Conservation (phyloP, 30 jellyfish, hydroid and myxozoan genomes). For the Clytia hemisphaerica region DNA sequence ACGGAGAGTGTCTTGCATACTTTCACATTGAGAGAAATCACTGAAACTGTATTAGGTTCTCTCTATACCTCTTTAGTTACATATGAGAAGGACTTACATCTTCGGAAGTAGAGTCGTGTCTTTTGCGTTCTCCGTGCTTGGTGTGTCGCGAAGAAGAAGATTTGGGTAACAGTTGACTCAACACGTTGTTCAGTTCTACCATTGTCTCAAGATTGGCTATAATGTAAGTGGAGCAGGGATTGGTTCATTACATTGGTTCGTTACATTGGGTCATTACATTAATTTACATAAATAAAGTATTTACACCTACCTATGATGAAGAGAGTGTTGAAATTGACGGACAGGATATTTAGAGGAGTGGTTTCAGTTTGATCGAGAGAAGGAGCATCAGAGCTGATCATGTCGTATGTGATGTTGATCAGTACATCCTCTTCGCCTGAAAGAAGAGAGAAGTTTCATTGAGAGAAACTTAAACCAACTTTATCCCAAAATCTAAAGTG, state of each 20-base stretch:
- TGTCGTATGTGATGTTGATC: slow-evolving; percentile 71
- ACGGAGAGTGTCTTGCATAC: no score
- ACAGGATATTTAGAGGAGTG: slow-evolving; percentile 47
- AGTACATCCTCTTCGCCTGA: slow-evolving; percentile 50
- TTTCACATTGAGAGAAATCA: no score
- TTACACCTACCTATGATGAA: slow-evolving; percentile 63
- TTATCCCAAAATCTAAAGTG: no score
- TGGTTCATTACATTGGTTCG: neutral
- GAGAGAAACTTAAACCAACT: neutral
- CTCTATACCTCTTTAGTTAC: no score
- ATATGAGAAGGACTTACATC: no score
- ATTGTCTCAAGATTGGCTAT: slow-evolving; percentile 88
- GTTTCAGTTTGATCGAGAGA: slow-evolving; percentile 35
- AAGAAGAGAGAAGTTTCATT: no score
- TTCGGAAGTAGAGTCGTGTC: no score
- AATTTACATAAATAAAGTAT: neutral
- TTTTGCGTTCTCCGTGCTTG: no score
- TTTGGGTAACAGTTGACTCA: slow-evolving; percentile 44
- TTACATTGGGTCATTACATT: neutral
- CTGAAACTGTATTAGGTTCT: no score
- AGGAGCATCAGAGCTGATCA: slow-evolving; percentile 57
- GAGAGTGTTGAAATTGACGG: slow-evolving; percentile 58
- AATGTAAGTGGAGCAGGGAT: neutral
- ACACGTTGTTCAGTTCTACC: slow-evolving; percentile 71
- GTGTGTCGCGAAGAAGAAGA: no score